phyloP scores from a whole-genome alignment of 2,797 vertebrate genomes.

The Cuniculus paca region DNA sequence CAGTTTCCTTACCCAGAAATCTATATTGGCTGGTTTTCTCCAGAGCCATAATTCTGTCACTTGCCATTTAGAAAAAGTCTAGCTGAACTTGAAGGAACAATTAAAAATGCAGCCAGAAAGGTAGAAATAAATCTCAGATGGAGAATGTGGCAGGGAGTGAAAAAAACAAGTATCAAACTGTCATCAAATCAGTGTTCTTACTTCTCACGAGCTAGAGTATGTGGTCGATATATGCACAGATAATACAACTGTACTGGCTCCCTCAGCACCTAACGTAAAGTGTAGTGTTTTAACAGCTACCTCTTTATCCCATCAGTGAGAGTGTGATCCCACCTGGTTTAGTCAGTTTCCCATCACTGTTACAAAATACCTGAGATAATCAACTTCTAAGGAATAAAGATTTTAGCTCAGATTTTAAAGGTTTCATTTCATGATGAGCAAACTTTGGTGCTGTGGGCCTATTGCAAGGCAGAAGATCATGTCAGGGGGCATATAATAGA shows the following conservation, averaged over 20 bases:
- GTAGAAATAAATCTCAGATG: background rate
- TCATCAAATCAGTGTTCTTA: background rate
- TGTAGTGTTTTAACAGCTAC: background rate
- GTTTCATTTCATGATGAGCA: background rate
- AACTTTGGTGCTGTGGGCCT: background rate
- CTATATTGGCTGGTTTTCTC: background rate
- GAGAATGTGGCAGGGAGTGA: background rate
- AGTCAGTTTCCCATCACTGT: background rate
- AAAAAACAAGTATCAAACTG: background rate
- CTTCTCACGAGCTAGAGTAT: background rate
- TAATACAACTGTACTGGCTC: too few relatives aligned
- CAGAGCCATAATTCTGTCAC: background rate
- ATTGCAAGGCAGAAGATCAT: background rate
- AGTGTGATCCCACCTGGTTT: background rate
- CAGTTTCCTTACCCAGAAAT: background rate
- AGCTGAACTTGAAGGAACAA: background rate
- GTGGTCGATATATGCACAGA: background rate
- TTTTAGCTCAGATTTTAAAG: background rate
- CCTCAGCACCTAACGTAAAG: background rate
- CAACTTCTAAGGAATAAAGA: background rate
- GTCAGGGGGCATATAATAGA: background rate
- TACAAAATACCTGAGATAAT: background rate
- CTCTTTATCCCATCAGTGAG: background rate
- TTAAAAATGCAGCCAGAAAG: background rate
- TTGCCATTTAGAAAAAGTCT: background rate